phyloP scores from a whole-genome alignment of 2,113 vertebrate species.

The Columbina picui region DNA sequence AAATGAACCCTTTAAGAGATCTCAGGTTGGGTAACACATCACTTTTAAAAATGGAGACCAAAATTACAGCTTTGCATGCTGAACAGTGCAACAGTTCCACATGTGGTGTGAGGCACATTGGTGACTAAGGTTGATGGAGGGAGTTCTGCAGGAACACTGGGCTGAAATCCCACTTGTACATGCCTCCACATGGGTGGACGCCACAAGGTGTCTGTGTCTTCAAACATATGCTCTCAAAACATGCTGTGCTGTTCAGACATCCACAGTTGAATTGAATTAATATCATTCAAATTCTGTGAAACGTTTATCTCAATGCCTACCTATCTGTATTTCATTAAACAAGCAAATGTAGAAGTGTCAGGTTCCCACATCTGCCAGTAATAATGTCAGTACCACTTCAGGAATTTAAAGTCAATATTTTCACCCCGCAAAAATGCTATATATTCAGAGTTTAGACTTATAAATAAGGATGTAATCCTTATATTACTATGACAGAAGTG shows the following conservation, averaged over 20 bases:
- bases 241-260: background rate
- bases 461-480: background rate
- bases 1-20: background rate
- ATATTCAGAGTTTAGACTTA: background rate
- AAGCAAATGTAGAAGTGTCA: background rate
- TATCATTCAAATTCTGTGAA: background rate
- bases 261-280: background rate
- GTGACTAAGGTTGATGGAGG: background rate
- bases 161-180: background rate
- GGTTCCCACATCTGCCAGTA: background rate
- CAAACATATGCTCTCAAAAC: background rate
- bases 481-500: background rate
- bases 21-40: background rate
- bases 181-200: background rate
- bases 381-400: background rate
- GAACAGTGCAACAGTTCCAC: background rate
- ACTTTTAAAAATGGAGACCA: background rate
- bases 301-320: background rate
- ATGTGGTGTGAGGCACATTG: accelerated
- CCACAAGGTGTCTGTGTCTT: background rate
- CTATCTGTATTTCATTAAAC: background rate
- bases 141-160: background rate
- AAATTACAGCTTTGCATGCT: background rate
- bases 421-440: background rate
- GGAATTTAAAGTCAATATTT: background rate